Conservation (phyloP, 2,888 invertebrate species). For the Drosophila percnosoma region DNA sequence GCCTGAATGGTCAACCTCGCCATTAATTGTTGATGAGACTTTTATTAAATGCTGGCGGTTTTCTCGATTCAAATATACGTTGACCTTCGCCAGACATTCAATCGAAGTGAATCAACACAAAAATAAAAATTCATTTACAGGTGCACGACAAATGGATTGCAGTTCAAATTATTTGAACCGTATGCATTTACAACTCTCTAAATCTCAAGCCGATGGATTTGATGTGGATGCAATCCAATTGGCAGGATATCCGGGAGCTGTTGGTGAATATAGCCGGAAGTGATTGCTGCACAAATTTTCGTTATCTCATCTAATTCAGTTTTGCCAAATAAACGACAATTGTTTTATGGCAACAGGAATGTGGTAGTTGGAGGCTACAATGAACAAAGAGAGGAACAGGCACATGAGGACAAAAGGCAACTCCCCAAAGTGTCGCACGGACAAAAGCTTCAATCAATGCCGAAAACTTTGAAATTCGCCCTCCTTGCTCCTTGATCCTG, state of each 20-base stretch:
- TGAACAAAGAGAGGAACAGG: neutral
- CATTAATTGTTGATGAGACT: neutral
- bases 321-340: conserved; percentile 55
- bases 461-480: conserved; percentile 52
- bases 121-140: conserved; percentile 17
- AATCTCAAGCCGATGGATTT: neutral
- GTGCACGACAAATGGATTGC: conserved; percentile 15
- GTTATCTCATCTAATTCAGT: conserved; percentile 52
- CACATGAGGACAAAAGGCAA: conserved; percentile 8
- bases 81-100: conserved; percentile 20
- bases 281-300: conserved; percentile 27
- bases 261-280: conserved; percentile 40
- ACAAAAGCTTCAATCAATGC: conserved; percentile 71
- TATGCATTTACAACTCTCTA: conserved; percentile 11
- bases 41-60: conserved; percentile 7
- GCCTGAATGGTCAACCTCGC: neutral
- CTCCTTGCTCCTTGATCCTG: conserved; percentile 42
- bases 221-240: conserved; percentile 43
- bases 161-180: conserved; percentile 53
- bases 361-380: neutral
- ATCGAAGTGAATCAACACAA: conserved; percentile 31
- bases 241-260: conserved; percentile 55
- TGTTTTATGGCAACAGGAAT: conserved; percentile 51
- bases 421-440: conserved; percentile 43
- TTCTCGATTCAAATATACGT: conserved; percentile 11